Evolutionary conservation across 2,797 vertebrate species (phyloP).

Genomic region (Falco rusticolus): DNA sequence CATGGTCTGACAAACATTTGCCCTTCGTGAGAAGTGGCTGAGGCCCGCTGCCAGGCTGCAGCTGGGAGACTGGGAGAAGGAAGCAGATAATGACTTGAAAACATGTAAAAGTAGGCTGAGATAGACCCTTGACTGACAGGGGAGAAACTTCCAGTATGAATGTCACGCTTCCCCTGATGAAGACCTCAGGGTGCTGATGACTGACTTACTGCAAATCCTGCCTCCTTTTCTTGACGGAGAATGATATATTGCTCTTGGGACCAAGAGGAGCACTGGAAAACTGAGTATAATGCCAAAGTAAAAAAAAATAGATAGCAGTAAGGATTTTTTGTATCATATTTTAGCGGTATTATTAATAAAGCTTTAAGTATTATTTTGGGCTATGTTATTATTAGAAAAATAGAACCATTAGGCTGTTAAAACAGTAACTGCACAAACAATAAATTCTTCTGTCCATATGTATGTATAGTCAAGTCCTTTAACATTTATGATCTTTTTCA

Average conservation of each 20-base stretch:
- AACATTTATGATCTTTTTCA: background rate
- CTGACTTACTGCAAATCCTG: background rate
- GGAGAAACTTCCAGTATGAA: background rate
- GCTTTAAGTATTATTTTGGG: background rate
- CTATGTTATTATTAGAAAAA: background rate
- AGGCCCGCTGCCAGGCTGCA: background rate
- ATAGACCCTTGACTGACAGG: background rate
- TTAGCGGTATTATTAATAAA: background rate
- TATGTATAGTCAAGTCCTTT: background rate
- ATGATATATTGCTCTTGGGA: background rate
- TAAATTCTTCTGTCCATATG: background rate
- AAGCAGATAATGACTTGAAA: background rate
- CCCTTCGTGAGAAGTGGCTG: background rate
- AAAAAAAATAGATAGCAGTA: background rate
- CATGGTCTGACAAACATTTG: background rate
- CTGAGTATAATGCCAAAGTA: background rate
- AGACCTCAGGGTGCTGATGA: background rate
- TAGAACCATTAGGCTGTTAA: background rate
- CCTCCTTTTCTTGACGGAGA: background rate
- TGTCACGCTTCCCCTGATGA: accelerated
- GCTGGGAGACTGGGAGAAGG: background rate
- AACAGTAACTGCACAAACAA: background rate
- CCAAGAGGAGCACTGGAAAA: background rate
- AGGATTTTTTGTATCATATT: background rate
- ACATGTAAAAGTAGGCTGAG: background rate